Evolutionary conservation across 30 jellyfish, hydroid and myxozoan genomes (phyloP), one percentile per base, ranked within the genome.

Genomic region (Hydractinia symbiolongicarpus): DNA sequence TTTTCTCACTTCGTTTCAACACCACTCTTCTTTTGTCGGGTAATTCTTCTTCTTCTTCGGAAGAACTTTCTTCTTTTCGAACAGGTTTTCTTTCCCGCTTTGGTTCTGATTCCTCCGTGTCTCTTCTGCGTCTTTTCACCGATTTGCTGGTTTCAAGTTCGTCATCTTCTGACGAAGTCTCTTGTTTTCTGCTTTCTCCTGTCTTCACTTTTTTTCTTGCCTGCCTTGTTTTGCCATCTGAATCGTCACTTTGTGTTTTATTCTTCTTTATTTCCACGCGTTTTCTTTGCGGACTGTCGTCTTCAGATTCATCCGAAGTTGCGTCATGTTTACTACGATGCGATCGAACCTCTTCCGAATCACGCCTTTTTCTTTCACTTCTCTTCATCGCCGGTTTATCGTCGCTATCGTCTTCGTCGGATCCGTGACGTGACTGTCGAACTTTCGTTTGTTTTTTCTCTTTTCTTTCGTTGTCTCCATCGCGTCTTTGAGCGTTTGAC

Each of bases 241-340:
- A 58, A 58, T 16, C 40, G 74, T 13, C 40, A 7, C 40, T 51
- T 7, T 64, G 74, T 64, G 19, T 13, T 64, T 51, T 64, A 7
- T 64, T 44, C 40, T 64, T 64, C 74, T 64, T 44, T 64, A n/a
- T 64, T 13, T 44, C 19, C 17, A 13, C 19, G 40, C 0, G 19
- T 64, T 64, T 64, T 13, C 17, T 51, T 0, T 64, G 19, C 74
- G 74, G 40, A n/a, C 40, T 51, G 4, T 13, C 40, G 4, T 9
- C 16, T 44, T 64, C 74, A 51, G 74, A 64, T n/a, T 64, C 74
- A 13, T 64, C 74, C 19, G 74, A 64, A 64, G 74, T n/a, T 6
- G 4, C 9, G 9, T 64, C 8, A 13, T 6, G 44, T 2, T 30
- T 8, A 64, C 17, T 44, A 64, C 74, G 74, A 6, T 13, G 19